A percentile compares a stretch with the other conserved stretches of the same genome.
These are phyloP conservation scores for Apodemus sylvaticus DNA, from an alignment of 2,113 vertebrate species.

Conservation along the genomic window DNA sequence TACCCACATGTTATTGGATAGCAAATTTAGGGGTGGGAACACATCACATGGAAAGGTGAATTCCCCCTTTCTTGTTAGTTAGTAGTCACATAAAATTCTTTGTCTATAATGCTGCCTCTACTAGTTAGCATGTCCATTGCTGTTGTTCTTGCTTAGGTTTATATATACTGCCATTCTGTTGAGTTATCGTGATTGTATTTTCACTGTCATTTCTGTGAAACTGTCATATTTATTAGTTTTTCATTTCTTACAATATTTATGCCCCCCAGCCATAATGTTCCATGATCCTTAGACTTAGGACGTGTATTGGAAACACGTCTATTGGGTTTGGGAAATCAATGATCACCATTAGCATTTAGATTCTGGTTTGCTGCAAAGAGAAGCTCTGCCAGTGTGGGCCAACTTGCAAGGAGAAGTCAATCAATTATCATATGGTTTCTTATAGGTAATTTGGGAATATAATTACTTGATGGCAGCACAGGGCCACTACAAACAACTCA, in stretches of 20 bases:
- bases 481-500: too few relatives aligned
- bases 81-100: neutral
- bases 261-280: neutral
- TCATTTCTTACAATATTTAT: neutral
- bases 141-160: neutral
- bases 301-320: neutral
- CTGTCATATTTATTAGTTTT: neutral
- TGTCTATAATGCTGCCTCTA: neutral
- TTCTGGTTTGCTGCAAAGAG: neutral
- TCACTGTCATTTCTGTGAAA: neutral
- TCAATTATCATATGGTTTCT: neutral
- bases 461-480: neutral
- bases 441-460: neutral
- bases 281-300: neutral
- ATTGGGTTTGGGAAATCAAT: neutral
- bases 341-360: neutral
- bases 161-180: too few relatives aligned
- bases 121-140: neutral
- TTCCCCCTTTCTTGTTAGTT: neutral
- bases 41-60: neutral
- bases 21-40: neutral
- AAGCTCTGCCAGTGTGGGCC: too few relatives aligned
- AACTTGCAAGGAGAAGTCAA: neutral
- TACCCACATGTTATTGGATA: too few relatives aligned
- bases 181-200: neutral